phyloP scores from a whole-genome alignment of 2,797 vertebrate genomes.

The Syncerus caffer region DNA sequence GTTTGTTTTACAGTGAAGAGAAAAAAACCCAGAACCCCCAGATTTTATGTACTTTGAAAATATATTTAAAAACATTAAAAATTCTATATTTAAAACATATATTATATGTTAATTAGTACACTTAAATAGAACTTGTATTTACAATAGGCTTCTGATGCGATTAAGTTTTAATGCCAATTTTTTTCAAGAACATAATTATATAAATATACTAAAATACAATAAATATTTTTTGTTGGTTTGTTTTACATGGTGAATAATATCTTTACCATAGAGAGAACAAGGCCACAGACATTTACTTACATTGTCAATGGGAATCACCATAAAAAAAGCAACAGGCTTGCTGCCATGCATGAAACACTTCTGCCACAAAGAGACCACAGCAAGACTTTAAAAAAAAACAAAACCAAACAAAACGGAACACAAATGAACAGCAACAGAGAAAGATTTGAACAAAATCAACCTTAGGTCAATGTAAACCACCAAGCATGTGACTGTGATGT shows the following conservation, averaged over 20 bases:
- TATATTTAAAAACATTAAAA: slow-evolving; percentile 92
- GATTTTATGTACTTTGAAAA: slow-evolving; percentile 86
- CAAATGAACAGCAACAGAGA: slow-evolving; percentile 74
- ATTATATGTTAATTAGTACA: slow-evolving; percentile 90
- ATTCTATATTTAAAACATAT: slow-evolving; percentile 90
- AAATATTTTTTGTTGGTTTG: slow-evolving; percentile 84
- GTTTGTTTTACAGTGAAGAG: slow-evolving; percentile 86
- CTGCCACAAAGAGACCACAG: slow-evolving; percentile 87
- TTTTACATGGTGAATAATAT: slow-evolving; percentile 89
- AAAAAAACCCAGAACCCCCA: slow-evolving; percentile 85
- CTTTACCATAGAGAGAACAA: slow-evolving; percentile 86
- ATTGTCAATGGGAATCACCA: slow-evolving; percentile 86
- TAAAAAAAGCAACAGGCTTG: slow-evolving; percentile 87
- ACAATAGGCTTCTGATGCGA: slow-evolving; percentile 87
- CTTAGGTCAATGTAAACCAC: slow-evolving; percentile 74
- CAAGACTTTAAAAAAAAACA: slow-evolving; percentile 78
- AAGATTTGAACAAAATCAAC: slow-evolving; percentile 70
- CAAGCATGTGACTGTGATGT: slow-evolving; percentile 65
- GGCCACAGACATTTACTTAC: slow-evolving; percentile 88
- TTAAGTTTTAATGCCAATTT: slow-evolving; percentile 89
- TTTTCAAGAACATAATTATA: slow-evolving; percentile 88
- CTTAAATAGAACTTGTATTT: slow-evolving; percentile 91
- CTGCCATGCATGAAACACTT: slow-evolving; percentile 86
- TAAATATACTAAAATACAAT: slow-evolving; percentile 90
- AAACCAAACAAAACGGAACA: slow-evolving; percentile 63